These are phyloP conservation scores for Bactericera cockerelli DNA, from an alignment of 1,140 invertebrate genomes.

Conservation along the genomic window DNA sequence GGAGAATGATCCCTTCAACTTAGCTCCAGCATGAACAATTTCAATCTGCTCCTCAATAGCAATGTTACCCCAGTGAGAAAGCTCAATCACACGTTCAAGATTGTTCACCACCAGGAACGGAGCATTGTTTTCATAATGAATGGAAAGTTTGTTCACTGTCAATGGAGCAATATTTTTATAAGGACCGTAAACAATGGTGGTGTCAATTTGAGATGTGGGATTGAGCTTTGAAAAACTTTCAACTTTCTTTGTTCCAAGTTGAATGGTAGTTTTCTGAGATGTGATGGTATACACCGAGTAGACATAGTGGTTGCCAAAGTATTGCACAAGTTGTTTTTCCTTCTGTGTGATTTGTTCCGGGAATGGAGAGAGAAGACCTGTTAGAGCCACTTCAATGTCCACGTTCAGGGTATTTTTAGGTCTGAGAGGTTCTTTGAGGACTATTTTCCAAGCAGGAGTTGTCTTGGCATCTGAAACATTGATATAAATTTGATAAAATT, in stretches of 20 bases:
- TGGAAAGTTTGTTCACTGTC: conserved; percentile 43
- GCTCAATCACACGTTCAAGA: conserved; percentile 76
- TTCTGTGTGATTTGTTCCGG: conserved; percentile 77
- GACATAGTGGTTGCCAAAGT: conserved; percentile 65
- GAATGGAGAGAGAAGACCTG: conserved; percentile 60
- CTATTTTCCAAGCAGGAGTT: conserved; percentile 36
- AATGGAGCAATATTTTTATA: conserved; percentile 56
- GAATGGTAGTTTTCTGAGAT: conserved; percentile 66
- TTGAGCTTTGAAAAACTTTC: conserved; percentile 78
- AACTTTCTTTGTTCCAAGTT: conserved; percentile 57
- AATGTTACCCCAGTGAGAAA: conserved; percentile 99
- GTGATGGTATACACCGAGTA: conserved; percentile 64
- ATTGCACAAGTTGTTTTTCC: conserved; percentile 85
- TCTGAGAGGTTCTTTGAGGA: conserved; percentile 26
- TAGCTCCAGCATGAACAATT: conserved; percentile 79
- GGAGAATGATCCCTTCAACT: conserved; percentile 88
- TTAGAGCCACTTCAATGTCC: conserved; percentile 58
- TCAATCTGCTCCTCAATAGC: conserved; percentile 91
- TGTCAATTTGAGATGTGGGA: conserved; percentile 62
- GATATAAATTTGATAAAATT: conserved; percentile 44
- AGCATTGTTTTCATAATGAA: conserved; percentile 94
- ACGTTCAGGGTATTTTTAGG: conserved; percentile 21
- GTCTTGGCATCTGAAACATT: conserved; percentile 37
- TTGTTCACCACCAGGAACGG: conserved; percentile 84
- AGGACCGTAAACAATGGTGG: conserved; percentile 69